Evolutionary conservation across 2,113 vertebrate genomes (phyloP).

Genomic region (Gallinago paraguaiae): DNA sequence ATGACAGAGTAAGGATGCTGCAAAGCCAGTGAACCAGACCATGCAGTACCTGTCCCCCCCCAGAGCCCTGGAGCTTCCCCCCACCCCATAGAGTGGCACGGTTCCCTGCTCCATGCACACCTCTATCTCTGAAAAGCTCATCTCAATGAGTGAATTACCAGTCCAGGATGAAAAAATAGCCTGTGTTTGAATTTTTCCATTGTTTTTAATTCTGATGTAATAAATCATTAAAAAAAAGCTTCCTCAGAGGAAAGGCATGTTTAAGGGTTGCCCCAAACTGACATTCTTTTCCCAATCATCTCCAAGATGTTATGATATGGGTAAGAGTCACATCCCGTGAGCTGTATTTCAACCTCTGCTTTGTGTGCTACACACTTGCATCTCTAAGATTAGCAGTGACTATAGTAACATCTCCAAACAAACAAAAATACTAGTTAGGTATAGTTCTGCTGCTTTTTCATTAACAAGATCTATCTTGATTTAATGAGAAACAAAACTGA

Average conservation of each 20-base stretch:
- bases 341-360: not conserved
- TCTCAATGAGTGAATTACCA: not conserved
- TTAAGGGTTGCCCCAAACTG: not conserved
- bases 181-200: not conserved
- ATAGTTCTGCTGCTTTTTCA: not conserved
- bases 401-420: not conserved
- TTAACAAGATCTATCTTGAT: not conserved
- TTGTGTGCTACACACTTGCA: not conserved
- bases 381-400: not conserved
- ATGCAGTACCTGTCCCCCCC: accelerated
- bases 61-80: not conserved
- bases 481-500: not conserved
- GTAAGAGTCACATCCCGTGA: not conserved
- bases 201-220: not conserved
- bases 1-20: not conserved
- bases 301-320: accelerated
- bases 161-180: not conserved
- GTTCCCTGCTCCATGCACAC: not conserved
- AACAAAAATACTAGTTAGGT: not conserved
- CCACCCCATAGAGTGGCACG: too few relatives aligned
- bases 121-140: not conserved
- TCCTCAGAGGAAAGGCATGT: not conserved
- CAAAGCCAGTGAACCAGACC: not conserved
- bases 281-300: not conserved
- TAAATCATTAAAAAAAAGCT: not conserved